Evolutionary conservation across 2,888 invertebrate species (phyloP), one percentile per base, ranked within the genome.

Genomic region (Balanococcus diminutus): DNA sequence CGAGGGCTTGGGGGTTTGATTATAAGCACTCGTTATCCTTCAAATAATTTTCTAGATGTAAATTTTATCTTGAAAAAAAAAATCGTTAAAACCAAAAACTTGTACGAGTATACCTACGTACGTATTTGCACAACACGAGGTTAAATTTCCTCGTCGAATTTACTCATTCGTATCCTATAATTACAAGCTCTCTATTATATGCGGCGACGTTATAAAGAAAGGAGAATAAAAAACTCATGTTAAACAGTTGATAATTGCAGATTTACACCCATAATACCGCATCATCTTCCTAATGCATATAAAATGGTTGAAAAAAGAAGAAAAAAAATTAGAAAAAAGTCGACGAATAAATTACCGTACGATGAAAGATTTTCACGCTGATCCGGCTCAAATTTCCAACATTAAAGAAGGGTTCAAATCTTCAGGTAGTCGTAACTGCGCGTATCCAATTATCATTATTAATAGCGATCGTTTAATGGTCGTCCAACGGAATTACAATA

Each of bases 381-480:
- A 61, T 11, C 9, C 61, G 61, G 61, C 61, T 61, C 25, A 25
- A 61, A 61, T 61, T 61, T 61, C n/a, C 25, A 61, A 11, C 22
- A 22, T 25, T 25, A 9, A 8, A 25, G 25, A 61, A 61, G 25
- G 61, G 61, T 61, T 46, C 46, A 14, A n/a, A n/a, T 16, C 14
- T 9, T n/a, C 14, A 46, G 46, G 46, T 11, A n/a, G 46, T 8
- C 3, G 8, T 8, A 36, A 36, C 36, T 36, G 36, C 46, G n/a
- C 61, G 61, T 61, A 61, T 61, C 61, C 61, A 61, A 61, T 61
- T 61, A 61, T 61, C 61, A 61, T 61, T 46, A 46, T 46, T 61
- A 61, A 61, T 61, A 61, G 61, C 61, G 61, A 25, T 25, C 22
- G 22, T 22, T 61, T 61, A 25, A 61, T 61, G 61, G 61, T 61